Evolutionary conservation across 2,113 vertebrate species (phyloP), one percentile per base, ranked within the genome.

Genomic region (Brachyhypopomus occidentalis): DNA sequence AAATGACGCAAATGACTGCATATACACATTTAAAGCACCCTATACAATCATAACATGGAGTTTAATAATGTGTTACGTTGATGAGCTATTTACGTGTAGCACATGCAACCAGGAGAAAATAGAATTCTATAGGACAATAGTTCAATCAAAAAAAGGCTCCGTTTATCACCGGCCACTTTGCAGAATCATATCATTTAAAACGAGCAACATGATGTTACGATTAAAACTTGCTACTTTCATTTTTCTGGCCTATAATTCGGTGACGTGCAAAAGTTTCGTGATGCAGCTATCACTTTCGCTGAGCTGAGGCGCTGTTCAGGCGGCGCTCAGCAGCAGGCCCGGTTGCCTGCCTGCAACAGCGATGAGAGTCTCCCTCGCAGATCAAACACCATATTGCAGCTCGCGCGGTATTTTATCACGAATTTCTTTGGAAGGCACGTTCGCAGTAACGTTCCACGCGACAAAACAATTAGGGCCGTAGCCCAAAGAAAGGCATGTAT

Each of bases 221-320:
- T 52, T 41, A 41, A 41, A 52, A 14, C 11, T 52, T 52, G 45
- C 30, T 38, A 25, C 27, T 34, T 34, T 66, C 14, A 17, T 69
- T 17, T n/a, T 38, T 17, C 19, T 69, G 34, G 34, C 66, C 66
- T 70, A 14, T 52, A 52, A 52, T 52, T 52, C 45, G 9, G 45
- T 52, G 45, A 14, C 12, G 34, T 20, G 9, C 34, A 41, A 12
- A 22, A 11, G 9, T 17, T 56, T 23, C n/a, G 6, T 56, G 6
- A 34, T 60, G 62, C 25, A 67, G 5, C 25, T 34, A 48, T 56
- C 66, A 0, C 23, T 52, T 27, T 70, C 63, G 16, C 14, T 72
- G 79, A 48, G 77, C 17, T 36, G 85, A 63, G 85, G 85, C 85
- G 85, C 85, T 84, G 85, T 86, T 84, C 36, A 56, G 71, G 14